phyloP scores from a whole-genome alignment of 2,888 invertebrate species.

The Athetis lepigone region DNA sequence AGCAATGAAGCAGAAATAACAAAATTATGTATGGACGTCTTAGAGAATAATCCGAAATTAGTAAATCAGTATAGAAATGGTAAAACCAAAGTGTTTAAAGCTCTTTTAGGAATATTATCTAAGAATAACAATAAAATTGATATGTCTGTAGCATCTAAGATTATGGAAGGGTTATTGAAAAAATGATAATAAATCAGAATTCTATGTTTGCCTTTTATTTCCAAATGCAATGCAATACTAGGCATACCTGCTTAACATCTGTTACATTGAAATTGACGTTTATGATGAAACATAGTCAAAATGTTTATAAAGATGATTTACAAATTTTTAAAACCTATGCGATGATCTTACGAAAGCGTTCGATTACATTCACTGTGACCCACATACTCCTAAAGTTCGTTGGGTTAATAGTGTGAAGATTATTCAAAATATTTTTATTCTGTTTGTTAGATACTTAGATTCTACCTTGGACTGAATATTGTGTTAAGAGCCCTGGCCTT shows the following conservation, averaged over 20 bases:
- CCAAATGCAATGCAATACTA: not conserved
- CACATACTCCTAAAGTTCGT: not conserved
- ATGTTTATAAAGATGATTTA: not conserved
- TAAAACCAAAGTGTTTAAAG: constrained; percentile 92
- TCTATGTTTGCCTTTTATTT: constrained; percentile 50
- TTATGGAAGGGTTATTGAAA: constrained; percentile 91
- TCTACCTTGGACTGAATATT: not conserved
- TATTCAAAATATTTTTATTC: not conserved
- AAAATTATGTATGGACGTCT: constrained; percentile 90
- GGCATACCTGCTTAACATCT: not conserved
- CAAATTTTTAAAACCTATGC: not conserved
- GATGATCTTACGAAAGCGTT: not conserved
- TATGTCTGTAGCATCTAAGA: constrained; percentile 91
- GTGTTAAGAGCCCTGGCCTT: not conserved
- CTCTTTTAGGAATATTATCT: constrained; percentile 91
- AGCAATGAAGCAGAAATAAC: constrained; percentile 91
- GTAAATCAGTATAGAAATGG: constrained; percentile 93
- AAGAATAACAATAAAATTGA: constrained; percentile 92
- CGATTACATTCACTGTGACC: not conserved
- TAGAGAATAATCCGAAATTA: constrained; percentile 92
- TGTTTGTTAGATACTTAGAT: too few species aligned
- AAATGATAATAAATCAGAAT: constrained; percentile 75
- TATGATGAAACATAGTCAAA: not conserved
- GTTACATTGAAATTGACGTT: not conserved
- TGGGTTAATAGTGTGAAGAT: too few species aligned